Percentiles rank a stretch among this genome's conserved stretches.
Conservation (phyloP, 2,888 invertebrate species). For the Omphaloscelis lunosa region DNA sequence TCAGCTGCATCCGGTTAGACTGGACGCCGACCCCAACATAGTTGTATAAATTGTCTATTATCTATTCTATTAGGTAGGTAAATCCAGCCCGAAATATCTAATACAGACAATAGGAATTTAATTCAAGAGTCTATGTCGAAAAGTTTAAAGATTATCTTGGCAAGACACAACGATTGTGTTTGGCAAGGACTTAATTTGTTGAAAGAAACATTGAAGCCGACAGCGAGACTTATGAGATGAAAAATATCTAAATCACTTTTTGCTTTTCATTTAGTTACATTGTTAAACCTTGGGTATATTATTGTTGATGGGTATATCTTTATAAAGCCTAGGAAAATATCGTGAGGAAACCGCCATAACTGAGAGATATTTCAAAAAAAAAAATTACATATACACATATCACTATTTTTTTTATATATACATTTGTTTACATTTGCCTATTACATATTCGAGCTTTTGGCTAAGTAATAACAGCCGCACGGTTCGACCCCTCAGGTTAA, state of each 20-base stretch:
- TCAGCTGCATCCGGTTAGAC: neutral
- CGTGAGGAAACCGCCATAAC: too few species aligned
- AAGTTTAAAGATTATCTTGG: conserved; percentile 58
- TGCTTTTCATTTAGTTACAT: conserved; percentile 18
- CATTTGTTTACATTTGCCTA: too few species aligned
- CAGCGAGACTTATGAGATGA: conserved; percentile 22
- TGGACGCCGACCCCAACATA: neutral
- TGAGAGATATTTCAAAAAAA: too few species aligned
- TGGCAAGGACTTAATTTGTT: conserved; percentile 56
- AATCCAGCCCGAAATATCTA: neutral
- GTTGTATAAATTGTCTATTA: too few species aligned
- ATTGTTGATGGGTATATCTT: too few species aligned
- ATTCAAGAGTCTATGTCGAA: conserved; percentile 21
- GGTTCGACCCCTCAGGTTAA: too few species aligned
- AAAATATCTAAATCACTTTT: conserved; percentile 49
- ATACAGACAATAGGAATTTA: conserved; percentile 27
- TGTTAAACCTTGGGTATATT: neutral
- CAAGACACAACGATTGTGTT: conserved; percentile 47
- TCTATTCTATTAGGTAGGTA: neutral
- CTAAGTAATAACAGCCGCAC: too few species aligned
- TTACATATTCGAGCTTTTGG: too few species aligned
- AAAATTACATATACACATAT: too few species aligned
- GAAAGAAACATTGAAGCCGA: conserved; percentile 47
- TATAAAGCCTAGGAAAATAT: too few species aligned
- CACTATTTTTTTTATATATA: too few species aligned